Percentiles rank a stretch among this genome's conserved stretches.
Conservation (phyloP, 2,113 vertebrate genomes). For the Hipposideros armiger region DNA sequence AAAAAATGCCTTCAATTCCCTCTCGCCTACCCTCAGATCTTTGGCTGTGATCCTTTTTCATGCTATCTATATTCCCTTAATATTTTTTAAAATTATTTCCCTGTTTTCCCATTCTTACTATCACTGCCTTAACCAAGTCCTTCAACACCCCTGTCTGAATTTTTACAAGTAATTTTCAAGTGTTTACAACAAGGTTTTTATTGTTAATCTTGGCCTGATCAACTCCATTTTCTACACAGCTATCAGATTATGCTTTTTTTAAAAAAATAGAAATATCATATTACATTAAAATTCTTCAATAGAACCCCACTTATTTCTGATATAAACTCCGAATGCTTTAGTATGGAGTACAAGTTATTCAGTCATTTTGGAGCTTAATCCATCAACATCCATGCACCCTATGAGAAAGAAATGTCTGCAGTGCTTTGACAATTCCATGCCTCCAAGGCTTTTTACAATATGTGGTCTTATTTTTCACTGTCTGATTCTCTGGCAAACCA, state of each 20-base stretch:
- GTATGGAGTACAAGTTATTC: not conserved
- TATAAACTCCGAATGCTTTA: not conserved
- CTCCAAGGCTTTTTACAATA: too few relatives aligned
- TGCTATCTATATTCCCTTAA: not conserved
- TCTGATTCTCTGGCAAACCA: not conserved
- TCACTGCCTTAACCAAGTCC: not conserved
- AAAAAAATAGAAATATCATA: not conserved
- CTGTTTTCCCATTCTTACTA: not conserved
- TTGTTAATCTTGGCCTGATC: not conserved
- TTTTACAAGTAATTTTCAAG: not conserved
- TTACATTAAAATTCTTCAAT: not conserved
- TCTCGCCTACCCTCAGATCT: not conserved
- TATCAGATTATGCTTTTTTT: not conserved
- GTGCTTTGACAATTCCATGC: not conserved
- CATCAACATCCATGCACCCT: not conserved
- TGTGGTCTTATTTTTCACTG: not conserved
- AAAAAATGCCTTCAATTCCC: not conserved
- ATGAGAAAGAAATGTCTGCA: not conserved
- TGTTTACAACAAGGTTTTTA: not conserved
- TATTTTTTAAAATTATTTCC: not conserved
- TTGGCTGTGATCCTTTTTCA: not conserved
- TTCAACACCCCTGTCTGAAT: not conserved
- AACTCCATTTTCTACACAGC: not conserved
- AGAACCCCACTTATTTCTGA: not conserved
- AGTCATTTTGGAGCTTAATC: not conserved